Percentiles rank a stretch among this genome's conserved stretches.
Conservation (phyloP, 2,113 vertebrate genomes). For the Cynopterus brachyotis region DNA sequence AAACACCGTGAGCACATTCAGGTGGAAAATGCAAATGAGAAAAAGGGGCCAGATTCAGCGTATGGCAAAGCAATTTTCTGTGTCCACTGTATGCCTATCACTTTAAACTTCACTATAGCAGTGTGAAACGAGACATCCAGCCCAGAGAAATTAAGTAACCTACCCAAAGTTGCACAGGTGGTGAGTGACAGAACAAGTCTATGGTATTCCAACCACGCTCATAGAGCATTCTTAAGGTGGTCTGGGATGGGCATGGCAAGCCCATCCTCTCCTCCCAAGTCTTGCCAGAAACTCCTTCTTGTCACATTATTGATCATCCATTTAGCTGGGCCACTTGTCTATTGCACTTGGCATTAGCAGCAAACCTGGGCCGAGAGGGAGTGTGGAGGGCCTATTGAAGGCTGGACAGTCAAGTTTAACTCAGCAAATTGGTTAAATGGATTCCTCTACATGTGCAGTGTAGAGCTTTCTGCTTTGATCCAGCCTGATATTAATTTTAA, state of each 20-base stretch:
- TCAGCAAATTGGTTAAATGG: constrained; percentile 86
- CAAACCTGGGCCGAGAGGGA: constrained; percentile 74
- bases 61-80: neutral
- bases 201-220: neutral
- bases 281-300: neutral
- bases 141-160: neutral
- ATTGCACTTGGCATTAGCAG: constrained; percentile 72
- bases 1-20: neutral
- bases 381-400: constrained; percentile 76
- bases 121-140: neutral
- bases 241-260: fast-evolving
- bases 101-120: too few relatives aligned
- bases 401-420: constrained; percentile 81
- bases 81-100: neutral
- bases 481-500: constrained; percentile 87
- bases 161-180: neutral
- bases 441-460: constrained; percentile 80
- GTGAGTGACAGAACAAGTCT: too few relatives aligned
- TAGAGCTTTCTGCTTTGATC: constrained; percentile 82
- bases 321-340: constrained; percentile 77
- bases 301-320: constrained; percentile 67
- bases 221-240: too few relatives aligned
- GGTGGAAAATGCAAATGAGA: neutral
- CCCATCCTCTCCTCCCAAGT: neutral
- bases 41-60: neutral